Evolutionary conservation across 2,888 invertebrate species (phyloP), one percentile per base, ranked within the genome.

Genomic region (Papilio elwesi): DNA sequence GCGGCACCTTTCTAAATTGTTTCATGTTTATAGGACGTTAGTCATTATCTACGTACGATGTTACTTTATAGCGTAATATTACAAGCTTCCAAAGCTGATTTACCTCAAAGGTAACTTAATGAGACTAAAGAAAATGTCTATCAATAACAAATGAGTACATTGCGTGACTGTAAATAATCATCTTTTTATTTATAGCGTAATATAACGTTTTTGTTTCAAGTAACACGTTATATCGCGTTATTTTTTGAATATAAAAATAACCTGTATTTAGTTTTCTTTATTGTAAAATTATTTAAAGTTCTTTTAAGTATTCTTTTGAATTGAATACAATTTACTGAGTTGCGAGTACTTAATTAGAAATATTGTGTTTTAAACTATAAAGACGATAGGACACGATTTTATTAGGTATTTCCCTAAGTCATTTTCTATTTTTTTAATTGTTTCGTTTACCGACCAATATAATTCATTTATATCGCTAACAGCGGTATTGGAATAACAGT

Each of bases 1-100:
- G 51, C 64, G n/a, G 48, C 66, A 74, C 75, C 74, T 73, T 70
- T 62, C 68, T 55, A 78, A 78, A 76, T 76, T 74, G 74, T 78
- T 76, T 77, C 79, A 78, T 80, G 79, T 75, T 76, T 74, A 64
- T 10, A 59, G 62, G 67, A 62, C 77, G 78, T 80, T 77, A 75
- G 75, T 78, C 78, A 77, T 59, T 73, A 73, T 73, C 73, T 65
- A 70, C 66, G 66, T 69, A 70, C 65, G 65, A 65, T 62, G 62
- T 73, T 69, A 66, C 70, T 66, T 73, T 69, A 73, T 66, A 66
- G 66, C 66, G 70, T 69, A 59, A 66, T 70, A 70, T 70, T 66
- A 73, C 73, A 73, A 68, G 68, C 72, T 55, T 38, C 72, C 68
- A 64, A 68, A 66, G 66, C 73, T 73, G 65, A 73, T 73, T 73